Evolutionary conservation across 2,888 invertebrate genomes (phyloP).

Genomic region (Meteorus colon): DNA sequence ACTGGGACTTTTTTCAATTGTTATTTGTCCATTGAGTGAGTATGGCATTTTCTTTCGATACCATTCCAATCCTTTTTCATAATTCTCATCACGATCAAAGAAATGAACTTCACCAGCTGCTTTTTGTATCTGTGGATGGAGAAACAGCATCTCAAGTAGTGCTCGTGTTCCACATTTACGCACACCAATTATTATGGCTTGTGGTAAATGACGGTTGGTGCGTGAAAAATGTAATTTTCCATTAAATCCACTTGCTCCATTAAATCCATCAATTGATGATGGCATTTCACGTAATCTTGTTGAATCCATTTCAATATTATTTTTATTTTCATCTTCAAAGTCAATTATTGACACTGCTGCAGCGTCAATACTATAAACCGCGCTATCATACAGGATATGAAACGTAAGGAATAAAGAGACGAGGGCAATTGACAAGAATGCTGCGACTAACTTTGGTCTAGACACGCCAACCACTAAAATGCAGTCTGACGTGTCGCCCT

Average conservation of each 20-base stretch:
- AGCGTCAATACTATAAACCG: slow-evolving; percentile 84
- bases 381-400: slow-evolving; percentile 89
- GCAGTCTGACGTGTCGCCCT: slow-evolving; percentile 89
- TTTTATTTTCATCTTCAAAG: slow-evolving; percentile 37
- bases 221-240: slow-evolving; percentile 77
- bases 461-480: slow-evolving; percentile 89
- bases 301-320: slow-evolving; percentile 56
- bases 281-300: slow-evolving; percentile 74
- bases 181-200: slow-evolving; percentile 94
- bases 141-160: slow-evolving; percentile 94
- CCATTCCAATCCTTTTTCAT: slow-evolving; percentile 94
- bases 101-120: slow-evolving; percentile 97
- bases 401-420: slow-evolving; percentile 89
- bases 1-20: slow-evolving; percentile 98
- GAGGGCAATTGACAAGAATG: slow-evolving; percentile 85
- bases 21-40: slow-evolving; percentile 92
- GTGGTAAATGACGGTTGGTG: slow-evolving; percentile 79
- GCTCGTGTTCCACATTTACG: slow-evolving; percentile 98
- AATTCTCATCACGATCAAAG: slow-evolving; percentile 96
- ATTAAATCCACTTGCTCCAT: slow-evolving; percentile 56
- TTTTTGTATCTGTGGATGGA: slow-evolving; percentile 94
- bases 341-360: slow-evolving; percentile 66
- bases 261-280: slow-evolving; percentile 60
- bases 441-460: slow-evolving; percentile 88
- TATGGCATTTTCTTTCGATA: slow-evolving; percentile 96